A percentile compares a stretch with the other conserved stretches of the same genome.
These are phyloP conservation scores for Myopa tessellatipennis DNA, from an alignment of 2,888 invertebrate genomes.

Conservation along the genomic window DNA sequence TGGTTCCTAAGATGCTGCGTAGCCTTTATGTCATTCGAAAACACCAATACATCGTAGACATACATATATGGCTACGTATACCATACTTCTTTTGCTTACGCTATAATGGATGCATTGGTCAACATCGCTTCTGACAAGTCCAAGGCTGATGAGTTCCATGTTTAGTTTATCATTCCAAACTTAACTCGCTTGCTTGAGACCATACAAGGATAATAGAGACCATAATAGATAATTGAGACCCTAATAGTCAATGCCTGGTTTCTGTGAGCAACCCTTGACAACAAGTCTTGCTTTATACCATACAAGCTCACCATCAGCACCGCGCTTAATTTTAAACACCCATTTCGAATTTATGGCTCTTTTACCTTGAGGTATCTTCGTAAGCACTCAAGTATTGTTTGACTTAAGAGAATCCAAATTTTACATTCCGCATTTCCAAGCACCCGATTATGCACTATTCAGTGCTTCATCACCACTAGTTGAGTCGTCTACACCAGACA, in stretches of 20 bases:
- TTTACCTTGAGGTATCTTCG: slow-evolving; percentile 15
- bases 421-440: slow-evolving; percentile 12
- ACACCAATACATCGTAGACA: slow-evolving; percentile 42
- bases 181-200: slow-evolving; percentile 37
- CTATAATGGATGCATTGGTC: slow-evolving; percentile 39
- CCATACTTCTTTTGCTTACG: slow-evolving; percentile 24
- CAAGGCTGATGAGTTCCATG: slow-evolving; percentile 31
- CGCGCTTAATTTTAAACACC: no score
- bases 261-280: slow-evolving; percentile 21
- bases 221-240: slow-evolving; percentile 14
- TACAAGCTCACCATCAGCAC: no score
- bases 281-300: no score
- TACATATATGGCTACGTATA: slow-evolving; percentile 39
- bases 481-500: slow-evolving; percentile 1
- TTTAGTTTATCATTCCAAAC: slow-evolving; percentile 41
- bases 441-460: no score
- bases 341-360: no score
- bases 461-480: no score
- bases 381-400: no score
- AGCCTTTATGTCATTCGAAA: slow-evolving; percentile 38
- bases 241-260: slow-evolving; percentile 16
- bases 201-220: slow-evolving; percentile 29
- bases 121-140: slow-evolving; percentile 36
- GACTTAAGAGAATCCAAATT: no score
- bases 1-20: no score